A percentile compares a stretch with the other conserved stretches of the same genome.
phyloP scores from a whole-genome alignment of 1,140 invertebrate genomes.

The Whitmania pigra region DNA sequence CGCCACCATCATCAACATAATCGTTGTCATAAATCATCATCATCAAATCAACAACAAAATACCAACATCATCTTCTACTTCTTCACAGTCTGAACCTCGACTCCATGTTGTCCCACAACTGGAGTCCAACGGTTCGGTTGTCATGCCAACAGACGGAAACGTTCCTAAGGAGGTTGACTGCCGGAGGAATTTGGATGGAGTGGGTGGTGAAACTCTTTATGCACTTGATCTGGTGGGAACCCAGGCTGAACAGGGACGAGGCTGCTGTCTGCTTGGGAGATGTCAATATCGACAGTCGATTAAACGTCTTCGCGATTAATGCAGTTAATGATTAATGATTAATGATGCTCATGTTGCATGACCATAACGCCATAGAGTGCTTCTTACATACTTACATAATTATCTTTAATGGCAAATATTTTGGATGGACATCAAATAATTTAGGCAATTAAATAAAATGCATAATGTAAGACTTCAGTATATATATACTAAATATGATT shows the following conservation, averaged over 20 bases:
- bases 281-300: neutral
- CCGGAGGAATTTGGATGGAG: slow-evolving; percentile 22
- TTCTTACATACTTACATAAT: neutral
- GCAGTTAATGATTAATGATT: too few relatives aligned
- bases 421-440: neutral
- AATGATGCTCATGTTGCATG: too few relatives aligned
- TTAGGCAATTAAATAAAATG: neutral
- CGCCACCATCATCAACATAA: too few relatives aligned
- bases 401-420: neutral
- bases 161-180: neutral
- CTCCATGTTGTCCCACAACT: neutral
- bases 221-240: slow-evolving; percentile 39
- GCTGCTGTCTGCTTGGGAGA: slow-evolving; percentile 38
- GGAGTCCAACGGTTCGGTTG: neutral
- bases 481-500: neutral
- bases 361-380: neutral
- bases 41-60: too few relatives aligned
- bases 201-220: slow-evolving; percentile 34
- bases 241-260: slow-evolving; percentile 39
- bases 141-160: neutral
- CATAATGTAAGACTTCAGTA: neutral
- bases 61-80: too few relatives aligned
- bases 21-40: too few relatives aligned
- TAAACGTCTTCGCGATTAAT: neutral
- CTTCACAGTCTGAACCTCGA: neutral